Evolutionary conservation across 2,888 invertebrate genomes (phyloP).

Genomic region (Schizaphis graminum): DNA sequence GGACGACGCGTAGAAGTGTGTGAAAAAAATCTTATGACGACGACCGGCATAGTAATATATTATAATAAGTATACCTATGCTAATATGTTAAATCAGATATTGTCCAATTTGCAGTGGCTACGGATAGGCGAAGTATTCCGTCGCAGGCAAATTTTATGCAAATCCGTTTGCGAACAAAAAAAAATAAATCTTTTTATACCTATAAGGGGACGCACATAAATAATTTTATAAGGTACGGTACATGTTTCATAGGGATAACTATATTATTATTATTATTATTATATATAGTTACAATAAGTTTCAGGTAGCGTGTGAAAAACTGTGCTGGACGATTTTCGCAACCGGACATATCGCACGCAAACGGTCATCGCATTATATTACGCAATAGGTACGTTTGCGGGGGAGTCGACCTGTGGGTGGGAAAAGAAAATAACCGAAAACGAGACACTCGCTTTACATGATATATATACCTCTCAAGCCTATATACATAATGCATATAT

Average conservation of each 20-base stretch:
- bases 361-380: slow-evolving; percentile 19
- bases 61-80: neutral
- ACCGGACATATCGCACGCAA: slow-evolving; percentile 1
- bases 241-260: slow-evolving; percentile 13
- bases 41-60: neutral
- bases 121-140: neutral
- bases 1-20: neutral
- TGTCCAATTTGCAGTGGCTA: neutral
- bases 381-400: slow-evolving; percentile 30
- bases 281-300: neutral
- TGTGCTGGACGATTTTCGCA: slow-evolving; percentile 32
- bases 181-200: neutral
- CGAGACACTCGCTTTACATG: neutral
- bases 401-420: slow-evolving; percentile 5
- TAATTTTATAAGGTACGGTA: neutral
- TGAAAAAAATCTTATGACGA: neutral
- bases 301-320: slow-evolving; percentile 29
- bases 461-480: neutral
- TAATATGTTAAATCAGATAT: neutral
- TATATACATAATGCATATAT: neutral
- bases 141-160: slow-evolving; percentile 34
- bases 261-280: neutral
- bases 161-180: slow-evolving; percentile 1
- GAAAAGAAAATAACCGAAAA: neutral
- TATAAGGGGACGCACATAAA: neutral